phyloP scores from a whole-genome alignment of 2,888 invertebrate genomes.

The Dynastes tityus region DNA sequence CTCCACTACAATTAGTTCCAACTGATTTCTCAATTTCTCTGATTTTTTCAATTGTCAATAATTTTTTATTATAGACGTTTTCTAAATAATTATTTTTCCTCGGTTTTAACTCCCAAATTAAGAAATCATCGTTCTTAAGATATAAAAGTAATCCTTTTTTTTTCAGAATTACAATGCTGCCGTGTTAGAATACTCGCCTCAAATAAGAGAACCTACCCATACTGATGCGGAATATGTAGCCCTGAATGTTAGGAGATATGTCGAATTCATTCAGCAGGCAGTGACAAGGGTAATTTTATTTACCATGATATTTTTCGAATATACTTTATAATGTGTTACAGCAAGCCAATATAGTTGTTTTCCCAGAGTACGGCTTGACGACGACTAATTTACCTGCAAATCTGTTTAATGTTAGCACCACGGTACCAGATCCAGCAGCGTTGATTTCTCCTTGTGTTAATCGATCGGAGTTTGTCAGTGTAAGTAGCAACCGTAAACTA shows the following conservation, averaged over 20 bases:
- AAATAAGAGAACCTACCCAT: conserved; percentile 58
- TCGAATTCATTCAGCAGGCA: conserved; percentile 61
- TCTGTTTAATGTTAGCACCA: conserved; percentile 51
- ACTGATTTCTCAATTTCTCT: too few species aligned
- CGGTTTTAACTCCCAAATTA: too few species aligned
- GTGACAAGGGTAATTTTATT: not conserved
- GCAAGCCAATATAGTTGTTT: conserved; percentile 83
- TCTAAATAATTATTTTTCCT: too few species aligned
- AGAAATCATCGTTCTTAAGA: too few species aligned
- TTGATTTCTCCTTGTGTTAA: conserved; percentile 52
- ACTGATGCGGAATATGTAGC: conserved; percentile 47
- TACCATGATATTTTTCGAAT: not conserved
- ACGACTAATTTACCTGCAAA: conserved; percentile 53
- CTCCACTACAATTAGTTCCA: too few species aligned
- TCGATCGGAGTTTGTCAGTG: conserved; percentile 36
- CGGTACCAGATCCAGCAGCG: conserved; percentile 50
- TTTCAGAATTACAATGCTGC: conserved; percentile 75
- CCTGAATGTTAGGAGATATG: conserved; percentile 55
- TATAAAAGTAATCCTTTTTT: not conserved
- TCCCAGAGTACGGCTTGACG: conserved; percentile 76
- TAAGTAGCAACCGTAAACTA: conserved; percentile 15
- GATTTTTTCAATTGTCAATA: too few species aligned
- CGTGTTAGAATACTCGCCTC: conserved; percentile 76
- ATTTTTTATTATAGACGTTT: too few species aligned
- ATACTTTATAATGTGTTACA: conserved; percentile 29